Evolutionary conservation across 2,797 vertebrate species (phyloP).

Genomic region (Spinus olivaceus): DNA sequence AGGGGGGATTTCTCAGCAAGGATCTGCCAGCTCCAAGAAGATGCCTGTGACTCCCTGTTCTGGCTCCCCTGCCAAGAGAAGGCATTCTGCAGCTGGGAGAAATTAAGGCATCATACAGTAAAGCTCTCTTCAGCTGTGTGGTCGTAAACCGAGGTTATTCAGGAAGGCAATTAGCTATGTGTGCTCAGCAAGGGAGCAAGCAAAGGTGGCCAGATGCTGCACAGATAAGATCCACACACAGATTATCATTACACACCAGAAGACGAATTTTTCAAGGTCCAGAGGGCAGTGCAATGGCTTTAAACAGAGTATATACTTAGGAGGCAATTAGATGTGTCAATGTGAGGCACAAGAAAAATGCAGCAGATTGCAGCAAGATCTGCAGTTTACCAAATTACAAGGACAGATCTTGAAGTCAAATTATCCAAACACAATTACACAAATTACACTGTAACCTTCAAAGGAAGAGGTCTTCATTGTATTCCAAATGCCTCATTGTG

Average conservation of each 20-base stretch:
- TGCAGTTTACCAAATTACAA: constrained; percentile 53
- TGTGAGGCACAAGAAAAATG: constrained; percentile 24
- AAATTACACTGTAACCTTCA: constrained; percentile 56
- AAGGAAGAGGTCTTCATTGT: constrained; percentile 38
- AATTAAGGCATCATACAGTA: not conserved
- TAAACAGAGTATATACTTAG: constrained; percentile 7
- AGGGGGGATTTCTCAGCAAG: not conserved
- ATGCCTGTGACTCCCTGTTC: not conserved
- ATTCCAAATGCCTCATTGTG: constrained; percentile 30
- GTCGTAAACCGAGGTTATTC: constrained; percentile 22
- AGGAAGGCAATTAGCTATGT: constrained; percentile 61
- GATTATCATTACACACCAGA: constrained; percentile 37
- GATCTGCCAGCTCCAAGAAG: not conserved
- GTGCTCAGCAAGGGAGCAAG: constrained; percentile 32
- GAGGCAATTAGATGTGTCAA: constrained; percentile 26
- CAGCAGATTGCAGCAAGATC: constrained; percentile 20
- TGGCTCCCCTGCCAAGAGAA: not conserved
- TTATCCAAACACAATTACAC: constrained; percentile 55
- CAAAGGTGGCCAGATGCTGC: constrained; percentile 64
- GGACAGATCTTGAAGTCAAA: constrained; percentile 50
- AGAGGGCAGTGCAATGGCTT: constrained; percentile 2
- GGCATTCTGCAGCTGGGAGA: constrained; percentile 33
- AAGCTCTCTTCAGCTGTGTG: constrained; percentile 9
- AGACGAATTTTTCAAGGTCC: constrained; percentile 49
- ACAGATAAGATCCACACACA: constrained; percentile 42